Evolutionary conservation across 2,113 vertebrate species (phyloP), one percentile per base, ranked within the genome.

Genomic region (Esox niger): DNA sequence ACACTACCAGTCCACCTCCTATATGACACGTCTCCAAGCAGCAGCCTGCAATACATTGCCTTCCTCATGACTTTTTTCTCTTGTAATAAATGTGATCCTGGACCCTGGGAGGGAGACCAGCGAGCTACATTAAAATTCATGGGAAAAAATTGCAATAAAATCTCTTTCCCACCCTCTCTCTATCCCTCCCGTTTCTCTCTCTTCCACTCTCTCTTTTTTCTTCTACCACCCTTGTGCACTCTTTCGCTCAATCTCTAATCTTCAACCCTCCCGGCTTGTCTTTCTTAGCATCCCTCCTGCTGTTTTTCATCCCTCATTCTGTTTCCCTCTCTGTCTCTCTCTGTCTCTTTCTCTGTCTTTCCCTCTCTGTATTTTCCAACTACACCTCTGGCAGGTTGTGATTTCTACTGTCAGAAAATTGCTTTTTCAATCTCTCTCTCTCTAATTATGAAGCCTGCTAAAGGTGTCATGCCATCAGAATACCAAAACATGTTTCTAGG

Each of bases 371-470:
- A 85, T 84, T 89, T 90, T 85, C 83, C 82, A 86, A 82, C 88
- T 81, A 82, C 87, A 90, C 90, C 88, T 89, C 88, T 90, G 90
- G 87, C 88, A 89, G 90, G 87, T 90, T 89, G 90, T 88, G 89
- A 91, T 91, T 92, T 91, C 86, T 86, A 89, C 81, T 84, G 86
- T 88, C 86, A 90, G 89, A 90, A 86, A 91, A 91, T 91, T 88
- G 89, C 89, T 88, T 90, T 91, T 89, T 89, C 87, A 89, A 90
- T 90, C 87, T 89, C 86, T 88, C 84, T 86, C 84, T 84, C 87
- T 89, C 88, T 90, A 90, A 90, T 91, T 90, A 90, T 90, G 86
- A 88, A 83, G 83, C 82, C 82, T 69, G 85, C 86, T 90, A 90
- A 91, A 90, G 88, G 88, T 87, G 85, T 86, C 79, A 52, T 87